Base-by-base conservation (phyloP, 2,888 invertebrate genomes). In the Tachina fera region DNA sequence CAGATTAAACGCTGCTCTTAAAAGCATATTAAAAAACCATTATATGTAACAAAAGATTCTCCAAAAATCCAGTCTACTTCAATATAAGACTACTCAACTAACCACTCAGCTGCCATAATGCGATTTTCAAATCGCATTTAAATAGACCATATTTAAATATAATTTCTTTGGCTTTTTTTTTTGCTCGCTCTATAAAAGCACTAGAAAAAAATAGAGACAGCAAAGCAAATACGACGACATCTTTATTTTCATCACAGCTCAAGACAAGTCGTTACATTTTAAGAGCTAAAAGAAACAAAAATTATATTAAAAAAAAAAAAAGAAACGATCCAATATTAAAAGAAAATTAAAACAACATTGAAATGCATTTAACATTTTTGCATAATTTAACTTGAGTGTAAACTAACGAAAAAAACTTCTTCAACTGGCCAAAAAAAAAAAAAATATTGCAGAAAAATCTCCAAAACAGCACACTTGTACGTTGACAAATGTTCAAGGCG, bases 291-390 rank as follows among this genome's bases (percentile, higher is more conserved):
- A 72, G 31, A 41, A 63, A 78, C 31, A 75, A 77, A 71, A 68
- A 70, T 31, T 6, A 13, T 51, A 16, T 9, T 0, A 56, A 8
- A 56, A 31, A 31, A 31, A 58, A 16, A n/a, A n/a, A n/a, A n/a
- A 31, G 39, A 53, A 16, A 58, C 47, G 11, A n/a, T 86, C 49
- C 83, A 83, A 86, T 86, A 86, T 86, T 86, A 86, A 83, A 86
- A 86, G 83, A 86, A 86, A 89, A 90, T 86, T 86, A 86, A 86
- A 85, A 85, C 85, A 85, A 85, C 85, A 90, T 91, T 89, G 90
- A 91, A 91, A 90, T 91, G 90, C 91, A 91, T 91, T 91, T 91
- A 90, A 90, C 87, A 90, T 89, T 90, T 91, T 88, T 87, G 83
- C 88, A 88, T 88, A 89, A 88, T 89, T 89, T 87, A 87, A 76